Evolutionary conservation across 2,888 invertebrate species (phyloP), one percentile per base, ranked within the genome.

Genomic region (Harmothoe impar): DNA sequence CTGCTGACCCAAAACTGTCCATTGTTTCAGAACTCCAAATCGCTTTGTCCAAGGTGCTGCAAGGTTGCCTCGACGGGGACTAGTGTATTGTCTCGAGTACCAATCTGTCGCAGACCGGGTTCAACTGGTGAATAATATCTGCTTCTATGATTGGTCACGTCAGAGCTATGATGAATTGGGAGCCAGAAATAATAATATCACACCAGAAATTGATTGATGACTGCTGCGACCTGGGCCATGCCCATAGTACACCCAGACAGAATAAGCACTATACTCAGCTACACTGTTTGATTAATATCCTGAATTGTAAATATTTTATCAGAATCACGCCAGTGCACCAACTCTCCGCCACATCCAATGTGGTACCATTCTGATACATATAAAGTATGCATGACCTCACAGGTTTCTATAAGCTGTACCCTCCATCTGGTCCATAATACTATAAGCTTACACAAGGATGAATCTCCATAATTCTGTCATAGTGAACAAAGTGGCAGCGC

Each of bases 181-280:
- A 43, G 81, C 35, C 43, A 43, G 43, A 81, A 81, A 81, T 81
- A 81, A 81, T 81, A 81, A 33, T 81, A 81, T 81, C 81, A 81
- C 81, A 81, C 35, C 35, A 81, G 81, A 33, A 35, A 35, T 81
- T 81, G 81, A 81, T 81, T 20, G 81, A 81, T 81, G 23, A 81
- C 43, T 0, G 5, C 77, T 77, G n/a, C 29, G 77, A 77, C 72
- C 20, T 72, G 15, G 25, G 29, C 25, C 1, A 17, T 0, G 20
- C 72, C 29, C 72, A 5, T 29, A 12, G 29, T 29, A 29, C 29
- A 72, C 0, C 72, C 72, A 72, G 72, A 72, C 72, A 72, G 29
- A 72, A 15, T 72, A 29, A 3, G 25, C 72, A 25, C 72, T 29
- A 72, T 29, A 72, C 15, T 29, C 29, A 29, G 15, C 72, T 25